Base-by-base conservation (phyloP, 2,888 invertebrate species). In the Stenchaetothrips biformis region DNA sequence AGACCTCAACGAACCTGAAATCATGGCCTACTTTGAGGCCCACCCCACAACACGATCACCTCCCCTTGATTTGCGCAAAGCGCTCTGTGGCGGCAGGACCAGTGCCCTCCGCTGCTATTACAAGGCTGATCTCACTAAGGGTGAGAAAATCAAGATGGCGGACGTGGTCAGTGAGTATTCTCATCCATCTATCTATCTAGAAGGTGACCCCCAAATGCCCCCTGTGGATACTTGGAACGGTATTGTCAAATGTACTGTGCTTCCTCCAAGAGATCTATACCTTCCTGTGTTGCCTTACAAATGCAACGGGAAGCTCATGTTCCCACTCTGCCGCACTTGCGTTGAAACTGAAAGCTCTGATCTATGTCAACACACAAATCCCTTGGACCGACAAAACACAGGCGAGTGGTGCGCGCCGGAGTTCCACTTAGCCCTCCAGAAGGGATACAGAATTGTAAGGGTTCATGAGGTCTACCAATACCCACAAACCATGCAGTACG, bases 321-420 rank as follows among this genome's bases (percentile, higher is more conserved):
- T 86, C 83, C 82, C 84, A 1, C 81, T 87, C 7, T 87, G 86
- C 83, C 82, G 83, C 13, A 83, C 82, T 0, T 86, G 86, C 82
- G 84, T 83, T 59, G 84, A 86, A 53, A 82, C 79, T 27, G 74
- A 84, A 62, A 81, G 82, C 77, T 82, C 84, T 67, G 74, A 81
- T 1, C 82, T 82, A 0, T 88, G 86, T 81, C 48, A n/a, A 4
- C 86, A 87, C 81, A 82, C 81, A 21, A 82, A 84, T 18, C 37
- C 37, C 37, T 4, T 37, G 37, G 37, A 37, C 37, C 1, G 37
- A 37, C 37, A 37, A 37, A 1, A 2, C 37, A 37, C 37, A 2
- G 37, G 37, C 4, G 37, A 37, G 4, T 37, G 37, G 37, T 37
- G 37, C 4, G 37, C 37, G 1, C 37, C 37, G 4, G 37, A 37